Conservation (phyloP, 2,113 vertebrate genomes). For the Lethenteron camtschaticum region DNA sequence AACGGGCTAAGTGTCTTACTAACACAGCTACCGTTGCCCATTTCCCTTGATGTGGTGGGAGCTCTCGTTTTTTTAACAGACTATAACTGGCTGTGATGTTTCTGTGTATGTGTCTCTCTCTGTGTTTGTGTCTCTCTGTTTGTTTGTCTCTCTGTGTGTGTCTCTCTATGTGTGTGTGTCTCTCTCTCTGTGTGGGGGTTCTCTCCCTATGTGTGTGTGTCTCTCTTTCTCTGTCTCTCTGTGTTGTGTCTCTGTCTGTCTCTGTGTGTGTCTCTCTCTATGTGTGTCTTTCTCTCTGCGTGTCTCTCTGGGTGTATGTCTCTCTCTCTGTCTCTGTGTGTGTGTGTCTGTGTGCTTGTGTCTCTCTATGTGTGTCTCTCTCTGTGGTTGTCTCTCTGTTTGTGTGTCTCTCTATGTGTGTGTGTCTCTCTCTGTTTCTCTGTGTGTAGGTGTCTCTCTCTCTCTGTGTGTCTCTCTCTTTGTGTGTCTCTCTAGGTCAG, state of each 20-base stretch:
- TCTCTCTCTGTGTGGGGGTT: not conserved
- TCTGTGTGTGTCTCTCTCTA: not conserved
- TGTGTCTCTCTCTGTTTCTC: not conserved
- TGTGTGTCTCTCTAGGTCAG: not conserved
- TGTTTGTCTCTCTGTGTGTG: not conserved
- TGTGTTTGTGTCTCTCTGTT: too few relatives aligned
- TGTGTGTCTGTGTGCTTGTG: conserved; percentile 1
- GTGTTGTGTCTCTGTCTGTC: not conserved
- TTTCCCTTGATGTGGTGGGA: too few relatives aligned
- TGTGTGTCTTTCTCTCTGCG: not conserved
- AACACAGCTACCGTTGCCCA: too few relatives aligned
- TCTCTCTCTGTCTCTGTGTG: not conserved
- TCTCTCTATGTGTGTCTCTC: not conserved
- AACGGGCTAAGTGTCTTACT: too few relatives aligned
- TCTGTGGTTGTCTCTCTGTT: not conserved
- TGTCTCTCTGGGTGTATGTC: not conserved
- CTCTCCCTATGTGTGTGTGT: not conserved
- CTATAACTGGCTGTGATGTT: too few relatives aligned
- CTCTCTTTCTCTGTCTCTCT: conserved; percentile 1
- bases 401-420: not conserved
- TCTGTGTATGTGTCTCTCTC: too few relatives aligned
- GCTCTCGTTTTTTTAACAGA: too few relatives aligned
- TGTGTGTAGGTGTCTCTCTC: not conserved
- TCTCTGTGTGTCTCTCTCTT: not conserved
- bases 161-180: not conserved